Conservation (phyloP, 1,140 invertebrate species). For the Lepidurus arcticus region DNA sequence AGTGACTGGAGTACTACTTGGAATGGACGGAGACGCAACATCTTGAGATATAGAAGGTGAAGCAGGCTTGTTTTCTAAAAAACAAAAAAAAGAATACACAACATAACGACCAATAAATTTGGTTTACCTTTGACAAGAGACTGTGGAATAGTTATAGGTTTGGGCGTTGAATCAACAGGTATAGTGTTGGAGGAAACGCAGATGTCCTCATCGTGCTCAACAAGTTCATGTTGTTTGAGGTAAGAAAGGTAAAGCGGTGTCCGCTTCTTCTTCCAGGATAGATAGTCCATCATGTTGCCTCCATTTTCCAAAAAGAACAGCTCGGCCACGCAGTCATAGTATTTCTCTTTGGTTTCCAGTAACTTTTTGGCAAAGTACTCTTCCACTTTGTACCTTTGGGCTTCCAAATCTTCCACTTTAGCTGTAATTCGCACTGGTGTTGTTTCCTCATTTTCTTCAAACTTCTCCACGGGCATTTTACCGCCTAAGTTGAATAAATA, state of each 20-base stretch:
- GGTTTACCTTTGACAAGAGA: not conserved
- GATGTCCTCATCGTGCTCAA: not conserved
- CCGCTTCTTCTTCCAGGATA: constrained; percentile 70
- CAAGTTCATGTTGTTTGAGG: constrained; percentile 37
- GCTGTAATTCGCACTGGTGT: constrained; percentile 2
- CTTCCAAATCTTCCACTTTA: not conserved
- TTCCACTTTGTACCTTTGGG: not conserved
- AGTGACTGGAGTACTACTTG: not conserved
- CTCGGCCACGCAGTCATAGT: constrained; percentile 74
- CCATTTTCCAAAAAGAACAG: constrained; percentile 75
- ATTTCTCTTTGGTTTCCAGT: constrained; percentile 51
- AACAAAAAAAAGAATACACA: not conserved
- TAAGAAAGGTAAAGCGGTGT: constrained; percentile 65
- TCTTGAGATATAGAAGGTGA: not conserved
- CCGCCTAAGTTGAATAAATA: not conserved
- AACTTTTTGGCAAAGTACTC: constrained; percentile 34
- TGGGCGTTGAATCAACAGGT: not conserved
- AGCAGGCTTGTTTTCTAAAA: not conserved
- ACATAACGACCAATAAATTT: not conserved
- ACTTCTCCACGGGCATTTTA: not conserved
- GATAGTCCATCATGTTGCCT: constrained; percentile 81
- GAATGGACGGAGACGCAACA: constrained; percentile 13
- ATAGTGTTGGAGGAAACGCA: not conserved
- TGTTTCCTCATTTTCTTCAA: constrained; percentile 10
- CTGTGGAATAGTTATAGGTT: constrained; percentile 11